Base-by-base conservation (phyloP, 1,140 invertebrate species). In the Macrotrachela quadricornifera region DNA sequence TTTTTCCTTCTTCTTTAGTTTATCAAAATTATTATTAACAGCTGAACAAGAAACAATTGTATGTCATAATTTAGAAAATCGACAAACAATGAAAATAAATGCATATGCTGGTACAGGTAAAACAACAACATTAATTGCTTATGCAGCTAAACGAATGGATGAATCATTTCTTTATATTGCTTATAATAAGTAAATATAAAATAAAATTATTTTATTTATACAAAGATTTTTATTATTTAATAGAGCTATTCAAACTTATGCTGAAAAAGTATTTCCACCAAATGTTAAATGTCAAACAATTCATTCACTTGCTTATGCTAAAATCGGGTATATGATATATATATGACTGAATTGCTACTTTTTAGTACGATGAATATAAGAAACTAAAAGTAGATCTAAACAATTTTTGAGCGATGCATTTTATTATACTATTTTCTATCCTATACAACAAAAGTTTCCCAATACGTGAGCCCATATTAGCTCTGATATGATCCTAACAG, bases 91-190 rank as follows among this genome's bases (percentile, higher is more conserved):
- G 51, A 71, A 71, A 56, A 70, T 72, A 56, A 60, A 71, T 30
- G 69, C 68, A 17, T 60, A 64, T 61, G 50, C 61, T 62, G 69
- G 70, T 30, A 69, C 64, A n/a, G 69, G 70, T 21, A 71, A 72
- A 58, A 72, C 69, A 10, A 64, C 69, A 11, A 70, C 69, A 14
- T 51, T 72, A 10, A 59, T 68, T 10, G 57, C 61, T 46, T 66
- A 68, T 49, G 64, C 68, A 4, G 61, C 65, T 54, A 50, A 64
- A 21, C 56, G 64, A 46, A 68, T 69, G 41, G 55, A 61, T 48
- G 55, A 60, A 44, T 59, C 59, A 41, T 71, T 71, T 57, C 57
- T 72, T 10, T 57, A 69, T 18, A 57, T 72, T 46, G 63, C 71
- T 13, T 71, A 63, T 46, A 72, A 71, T 57, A 71, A 66, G 63